phyloP scores from a whole-genome alignment of 2,113 vertebrate genomes.

The Fulmarus glacialis region DNA sequence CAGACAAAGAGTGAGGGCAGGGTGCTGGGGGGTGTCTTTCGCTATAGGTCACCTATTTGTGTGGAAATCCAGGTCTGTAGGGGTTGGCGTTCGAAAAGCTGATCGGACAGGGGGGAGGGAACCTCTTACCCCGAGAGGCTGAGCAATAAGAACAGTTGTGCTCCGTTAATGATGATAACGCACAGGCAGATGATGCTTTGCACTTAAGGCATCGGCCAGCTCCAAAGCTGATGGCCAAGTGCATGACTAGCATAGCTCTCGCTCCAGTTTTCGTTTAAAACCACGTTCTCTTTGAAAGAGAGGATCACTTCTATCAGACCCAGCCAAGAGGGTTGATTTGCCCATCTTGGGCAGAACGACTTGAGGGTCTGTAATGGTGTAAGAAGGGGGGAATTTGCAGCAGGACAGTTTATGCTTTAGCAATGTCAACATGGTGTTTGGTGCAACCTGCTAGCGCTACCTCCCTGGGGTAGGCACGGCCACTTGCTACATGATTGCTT shows the following conservation, averaged over 20 bases:
- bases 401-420: background rate
- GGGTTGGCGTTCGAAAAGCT: background rate
- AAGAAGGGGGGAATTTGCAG: background rate
- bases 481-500: background rate
- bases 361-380: background rate
- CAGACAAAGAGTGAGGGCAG: background rate
- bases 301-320: background rate
- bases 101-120: background rate
- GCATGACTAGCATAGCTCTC: background rate
- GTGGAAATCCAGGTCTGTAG: background rate
- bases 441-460: background rate
- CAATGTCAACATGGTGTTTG: accelerated
- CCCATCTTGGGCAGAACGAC: background rate
- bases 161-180: no score
- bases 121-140: accelerated
- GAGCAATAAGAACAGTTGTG: background rate
- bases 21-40: background rate
- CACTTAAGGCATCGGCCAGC: background rate
- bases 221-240: background rate
- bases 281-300: background rate
- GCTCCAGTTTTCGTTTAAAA: background rate
- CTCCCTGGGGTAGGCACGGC: background rate
- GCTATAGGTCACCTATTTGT: background rate
- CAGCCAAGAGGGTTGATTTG: background rate
- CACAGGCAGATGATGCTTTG: background rate